A percentile compares a stretch with the other conserved stretches of the same genome.
These are phyloP conservation scores for Camponotus pennsylvanicus DNA, from an alignment of 1,140 invertebrate genomes.

Conservation along the genomic window DNA sequence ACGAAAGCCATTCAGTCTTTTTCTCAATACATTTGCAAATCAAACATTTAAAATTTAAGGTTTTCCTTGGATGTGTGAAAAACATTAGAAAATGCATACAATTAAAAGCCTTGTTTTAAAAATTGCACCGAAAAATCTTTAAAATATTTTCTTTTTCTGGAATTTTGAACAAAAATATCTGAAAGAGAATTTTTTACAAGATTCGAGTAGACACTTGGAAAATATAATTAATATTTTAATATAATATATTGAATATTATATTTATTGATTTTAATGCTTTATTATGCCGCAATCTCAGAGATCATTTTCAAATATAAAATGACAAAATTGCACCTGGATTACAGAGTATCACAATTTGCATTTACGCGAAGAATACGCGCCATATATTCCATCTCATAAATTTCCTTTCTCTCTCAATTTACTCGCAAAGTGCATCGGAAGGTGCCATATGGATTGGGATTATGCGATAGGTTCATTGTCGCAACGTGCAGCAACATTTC, in stretches of 20 bases:
- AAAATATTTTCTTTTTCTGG: too few species aligned
- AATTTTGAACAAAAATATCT: too few species aligned
- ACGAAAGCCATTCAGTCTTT: too few species aligned
- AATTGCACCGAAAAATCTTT: too few species aligned
- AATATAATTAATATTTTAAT: not conserved
- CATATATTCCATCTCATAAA: not conserved
- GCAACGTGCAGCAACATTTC: conserved; percentile 40
- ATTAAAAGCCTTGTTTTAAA: too few species aligned
- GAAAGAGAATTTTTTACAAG: too few species aligned
- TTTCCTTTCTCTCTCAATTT: not conserved
- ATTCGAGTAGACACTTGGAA: not conserved
- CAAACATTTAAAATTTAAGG: too few species aligned
- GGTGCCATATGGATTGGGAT: conserved; percentile 34
- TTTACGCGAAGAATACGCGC: not conserved
- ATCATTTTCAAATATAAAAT: not conserved
- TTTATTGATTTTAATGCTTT: not conserved
- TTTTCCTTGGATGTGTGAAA: too few species aligned
- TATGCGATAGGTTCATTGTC: conserved; percentile 56
- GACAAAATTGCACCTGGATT: not conserved
- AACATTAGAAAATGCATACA: too few species aligned
- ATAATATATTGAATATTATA: not conserved
- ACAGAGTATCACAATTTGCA: not conserved
- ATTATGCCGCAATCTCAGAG: not conserved
- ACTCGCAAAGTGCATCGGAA: conserved; percentile 23
- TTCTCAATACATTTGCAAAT: too few species aligned